Percentiles rank a stretch among this genome's conserved stretches.
Evolutionary conservation across 30 jellyfish, hydroid and myxozoan species (phyloP).

Genomic region (Clytia hemisphaerica): DNA sequence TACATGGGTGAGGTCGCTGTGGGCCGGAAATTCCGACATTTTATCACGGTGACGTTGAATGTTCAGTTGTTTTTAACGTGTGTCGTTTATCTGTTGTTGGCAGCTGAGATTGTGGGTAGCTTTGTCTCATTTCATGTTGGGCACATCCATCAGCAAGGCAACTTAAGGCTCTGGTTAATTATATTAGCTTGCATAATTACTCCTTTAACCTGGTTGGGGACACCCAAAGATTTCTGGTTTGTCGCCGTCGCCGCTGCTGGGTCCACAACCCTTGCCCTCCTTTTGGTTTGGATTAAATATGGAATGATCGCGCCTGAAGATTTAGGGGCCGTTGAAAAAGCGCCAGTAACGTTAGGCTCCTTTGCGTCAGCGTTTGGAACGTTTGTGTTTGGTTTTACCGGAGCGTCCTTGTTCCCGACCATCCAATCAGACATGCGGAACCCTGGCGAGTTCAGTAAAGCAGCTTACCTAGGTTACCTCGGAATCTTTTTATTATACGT

Average conservation of each 20-base stretch:
- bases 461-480: slow-evolving; percentile 37
- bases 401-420: slow-evolving; percentile 41
- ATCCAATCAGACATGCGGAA: slow-evolving; percentile 43
- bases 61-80: slow-evolving; percentile 26
- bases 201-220: slow-evolving; percentile 53
- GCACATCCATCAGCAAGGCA: background rate
- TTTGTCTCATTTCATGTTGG: slow-evolving; percentile 29
- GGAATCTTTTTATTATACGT: slow-evolving; percentile 30
- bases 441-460: slow-evolving; percentile 17
- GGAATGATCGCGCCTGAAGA: slow-evolving; percentile 14
- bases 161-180: slow-evolving; percentile 32
- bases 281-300: slow-evolving; percentile 15
- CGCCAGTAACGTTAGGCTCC: slow-evolving; percentile 18
- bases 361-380: slow-evolving; percentile 42
- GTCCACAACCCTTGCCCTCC: slow-evolving; percentile 30
- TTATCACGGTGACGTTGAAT: background rate
- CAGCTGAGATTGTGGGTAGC: slow-evolving; percentile 24
- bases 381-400: slow-evolving; percentile 37
- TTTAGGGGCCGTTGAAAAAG: slow-evolving; percentile 24
- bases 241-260: slow-evolving; percentile 44
- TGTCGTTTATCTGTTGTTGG: slow-evolving; percentile 19
- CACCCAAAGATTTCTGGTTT: slow-evolving; percentile 56
- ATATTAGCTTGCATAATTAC: slow-evolving; percentile 11
- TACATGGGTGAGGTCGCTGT: slow-evolving; percentile 34
- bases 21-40: slow-evolving; percentile 25